phyloP scores from a whole-genome alignment of 2,888 invertebrate species.

The Nomada fucata region DNA sequence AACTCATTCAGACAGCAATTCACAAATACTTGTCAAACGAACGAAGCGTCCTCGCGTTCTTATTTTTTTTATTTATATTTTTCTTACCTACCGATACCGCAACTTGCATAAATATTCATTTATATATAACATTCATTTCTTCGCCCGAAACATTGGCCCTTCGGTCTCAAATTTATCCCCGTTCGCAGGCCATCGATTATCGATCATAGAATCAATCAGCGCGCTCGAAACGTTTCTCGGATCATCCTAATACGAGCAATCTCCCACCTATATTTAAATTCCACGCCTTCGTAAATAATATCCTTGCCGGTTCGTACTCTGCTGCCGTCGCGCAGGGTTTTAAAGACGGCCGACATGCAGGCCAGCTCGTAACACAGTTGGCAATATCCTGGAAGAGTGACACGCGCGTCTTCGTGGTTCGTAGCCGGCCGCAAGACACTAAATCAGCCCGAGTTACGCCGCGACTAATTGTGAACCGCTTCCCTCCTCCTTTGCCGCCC shows the following conservation, averaged over 20 bases:
- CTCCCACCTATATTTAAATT: background rate
- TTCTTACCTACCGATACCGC: too few species aligned
- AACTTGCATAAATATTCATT: too few species aligned
- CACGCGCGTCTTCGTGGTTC: conserved; percentile 57
- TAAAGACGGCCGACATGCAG: conserved; percentile 16
- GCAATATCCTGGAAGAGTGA: conserved; percentile 64
- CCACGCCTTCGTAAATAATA: background rate
- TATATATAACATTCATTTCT: too few species aligned
- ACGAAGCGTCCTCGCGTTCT: too few species aligned
- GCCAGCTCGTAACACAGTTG: conserved; percentile 45
- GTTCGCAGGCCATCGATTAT: too few species aligned
- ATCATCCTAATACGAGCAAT: background rate
- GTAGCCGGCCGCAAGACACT: conserved; percentile 71
- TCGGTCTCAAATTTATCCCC: too few species aligned
- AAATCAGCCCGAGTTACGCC: conserved; percentile 83
- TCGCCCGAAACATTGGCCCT: too few species aligned
- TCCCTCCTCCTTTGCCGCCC: conserved; percentile 73
- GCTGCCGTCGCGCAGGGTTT: background rate
- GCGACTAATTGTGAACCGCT: conserved; percentile 82
- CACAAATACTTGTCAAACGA: too few species aligned
- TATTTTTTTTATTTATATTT: too few species aligned
- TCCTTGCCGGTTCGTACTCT: background rate
- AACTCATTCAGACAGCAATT: too few species aligned
- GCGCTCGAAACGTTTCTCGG: background rate
- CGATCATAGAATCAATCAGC: background rate